Evolutionary conservation across 1,140 invertebrate genomes (phyloP), one percentile per base, ranked within the genome.

Genomic region (Euglossa dilemma): DNA sequence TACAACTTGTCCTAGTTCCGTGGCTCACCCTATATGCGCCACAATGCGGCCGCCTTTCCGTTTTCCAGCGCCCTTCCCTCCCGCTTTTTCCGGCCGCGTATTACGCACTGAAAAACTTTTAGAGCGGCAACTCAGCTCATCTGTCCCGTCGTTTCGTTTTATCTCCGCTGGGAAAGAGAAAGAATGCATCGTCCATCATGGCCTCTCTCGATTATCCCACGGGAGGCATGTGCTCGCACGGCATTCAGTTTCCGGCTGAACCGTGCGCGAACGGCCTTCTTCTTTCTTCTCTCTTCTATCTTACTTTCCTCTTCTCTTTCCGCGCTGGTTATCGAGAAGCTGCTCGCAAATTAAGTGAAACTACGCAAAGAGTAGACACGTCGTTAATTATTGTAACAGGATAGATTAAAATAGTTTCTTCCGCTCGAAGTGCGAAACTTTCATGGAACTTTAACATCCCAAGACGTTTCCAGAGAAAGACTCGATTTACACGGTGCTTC

Each of bases 31-130:
- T 78, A 47, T 77, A 73, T 77, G 70, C 72, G 72, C 82, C 54
- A 74, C 81, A 63, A 80, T 80, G 86, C 59, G 72, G 75, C 71
- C 80, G 70, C 64, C 59, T 78, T 87, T 75, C 74, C 66, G 64
- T 87, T 87, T 77, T 78, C 72, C 70, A 79, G 11, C 81, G 16
- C 36, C 28, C 63, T 9, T 56, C 78, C 14, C 56, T 23, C 18
- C 18, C 43, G 76, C 72, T 72, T 70, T 82, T 85, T 81, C 54
- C 54, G 47, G 56, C 69, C 54, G 84, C 77, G 76, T 87, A 89
- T 91, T 86, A 90, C 85, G 85, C 73, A 87, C 78, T 89, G 74
- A 89, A 90, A 82, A 88, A 88, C 90, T 88, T 90, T 89, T 71
- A 88, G 86, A 87, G 77, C 25, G 57, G 54, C 63, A 84, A 76